Evolutionary conservation across 1,140 invertebrate genomes (phyloP), one percentile per base, ranked within the genome.

Genomic region (Drosophila tani): DNA sequence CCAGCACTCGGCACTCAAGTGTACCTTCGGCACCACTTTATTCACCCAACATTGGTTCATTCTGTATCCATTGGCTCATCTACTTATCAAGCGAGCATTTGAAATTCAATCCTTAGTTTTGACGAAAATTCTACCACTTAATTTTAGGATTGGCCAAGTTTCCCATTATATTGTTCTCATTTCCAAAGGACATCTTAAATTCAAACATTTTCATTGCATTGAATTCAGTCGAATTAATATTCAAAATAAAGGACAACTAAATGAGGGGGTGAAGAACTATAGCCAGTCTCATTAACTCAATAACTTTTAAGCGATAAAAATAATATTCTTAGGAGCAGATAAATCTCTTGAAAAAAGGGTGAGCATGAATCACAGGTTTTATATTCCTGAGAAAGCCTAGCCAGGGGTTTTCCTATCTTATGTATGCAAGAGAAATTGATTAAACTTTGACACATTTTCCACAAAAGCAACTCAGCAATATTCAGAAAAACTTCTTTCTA

Each of bases 121-220:
- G 14, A 7, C 43, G 11, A 27, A 27, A 66, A 46, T 9, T 38
- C 5, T n/a, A 50, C 19, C 6, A 70, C 8, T 60, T 75, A 11
- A 38, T 43, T 9, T 47, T 38, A 17, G 38, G 24, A 86, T 84
- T 79, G 75, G 63, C 78, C 57, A 68, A 64, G 38, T 49, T 47
- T 49, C 38, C 14, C 32, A 55, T 55, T 65, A n/a, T 35, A 17
- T 35, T 41, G n/a, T 21, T 76, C 21, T 5, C 40, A 67, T 63
- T 55, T 69, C 47, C 46, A 57, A 40, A 9, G 45, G 63, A 66
- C 53, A 60, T 32, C 29, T 58, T 19, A 63, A 69, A 75, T 68
- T 78, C 68, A 78, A 81, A 67, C 74, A 86, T 85, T 78, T 74
- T 85, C 82, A 81, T 85, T 43, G 50, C 56, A 50, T 66, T 21